Base-by-base conservation (phyloP, 2,888 invertebrate genomes). In the Eledona agricola region DNA sequence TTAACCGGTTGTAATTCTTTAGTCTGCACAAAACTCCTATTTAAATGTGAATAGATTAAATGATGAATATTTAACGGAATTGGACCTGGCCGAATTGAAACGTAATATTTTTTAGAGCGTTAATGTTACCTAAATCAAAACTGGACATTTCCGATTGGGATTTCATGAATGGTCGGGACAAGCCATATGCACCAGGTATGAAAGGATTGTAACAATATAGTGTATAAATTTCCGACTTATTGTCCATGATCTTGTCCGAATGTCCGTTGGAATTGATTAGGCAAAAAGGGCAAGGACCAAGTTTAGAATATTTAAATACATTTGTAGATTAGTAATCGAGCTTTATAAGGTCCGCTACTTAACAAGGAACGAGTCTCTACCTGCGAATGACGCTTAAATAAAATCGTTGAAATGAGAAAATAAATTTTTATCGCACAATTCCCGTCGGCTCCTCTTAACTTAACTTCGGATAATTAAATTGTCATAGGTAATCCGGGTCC, bases 401-500 rank as follows among this genome's bases (percentile, higher is more conserved):
- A n/a, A n/a, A n/a, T n/a, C n/a, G n/a, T n/a, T n/a, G n/a, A n/a
- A n/a, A n/a, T n/a, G n/a, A n/a, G n/a, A n/a, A n/a, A n/a, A n/a
- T n/a, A n/a, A 60, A 62, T 61, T 60, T 60, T 59, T 58, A 59
- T 58, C 54, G 55, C 57, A n/a, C 55, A 58, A 62, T 58, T 60
- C 59, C 50, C 55, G 40, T 50, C 57, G 58, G 59, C 62, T 60
- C 60, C 64, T 62, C 64, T 65, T 63, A 64, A 67, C 63, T 60
- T 64, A 65, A 66, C 65, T 65, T 65, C 60, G 63, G 65, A 66
- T 72, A 72, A 73, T 73, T 73, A 72, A 73, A 73, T 72, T 72
- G 73, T 73, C 73, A 72, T 73, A 72, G 71, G 71, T 72, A 73
- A 73, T 72, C 72, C 72, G 58, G 62, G 59, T 64, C 62, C 64